phyloP scores from a whole-genome alignment of 2,113 vertebrate genomes.

The Archocentrus centrarchus region DNA sequence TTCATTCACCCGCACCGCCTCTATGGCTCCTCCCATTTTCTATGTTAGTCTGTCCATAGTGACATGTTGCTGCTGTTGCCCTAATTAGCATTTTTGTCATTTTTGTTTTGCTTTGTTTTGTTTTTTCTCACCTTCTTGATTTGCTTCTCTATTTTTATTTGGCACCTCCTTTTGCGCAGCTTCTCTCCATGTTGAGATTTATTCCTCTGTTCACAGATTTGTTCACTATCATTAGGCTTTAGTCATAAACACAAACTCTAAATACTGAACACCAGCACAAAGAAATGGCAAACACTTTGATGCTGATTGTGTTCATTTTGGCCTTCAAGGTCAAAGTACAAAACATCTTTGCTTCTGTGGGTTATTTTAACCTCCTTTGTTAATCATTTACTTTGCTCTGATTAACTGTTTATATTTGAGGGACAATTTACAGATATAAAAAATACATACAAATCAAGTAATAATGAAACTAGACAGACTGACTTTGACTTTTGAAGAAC shows the following conservation, averaged over 20 bases:
- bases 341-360: background rate
- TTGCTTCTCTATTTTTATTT: background rate
- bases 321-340: background rate
- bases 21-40: background rate
- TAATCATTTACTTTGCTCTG: no score
- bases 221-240: no score
- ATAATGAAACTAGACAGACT: constrained; percentile 3
- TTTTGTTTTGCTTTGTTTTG: background rate
- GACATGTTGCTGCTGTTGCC: background rate
- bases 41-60: background rate
- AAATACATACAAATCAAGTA: background rate
- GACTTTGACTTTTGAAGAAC: background rate
- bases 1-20: background rate
- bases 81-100: background rate
- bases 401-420: background rate
- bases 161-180: background rate
- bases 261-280: no score
- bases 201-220: no score
- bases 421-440: background rate
- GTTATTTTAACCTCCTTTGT: background rate
- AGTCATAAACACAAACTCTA: no score
- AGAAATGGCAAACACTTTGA: no score
- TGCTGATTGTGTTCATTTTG: no score
- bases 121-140: background rate
- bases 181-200: background rate